These are phyloP conservation scores for Gobio gobio DNA, from an alignment of 2,113 vertebrate species.

Conservation along the genomic window DNA sequence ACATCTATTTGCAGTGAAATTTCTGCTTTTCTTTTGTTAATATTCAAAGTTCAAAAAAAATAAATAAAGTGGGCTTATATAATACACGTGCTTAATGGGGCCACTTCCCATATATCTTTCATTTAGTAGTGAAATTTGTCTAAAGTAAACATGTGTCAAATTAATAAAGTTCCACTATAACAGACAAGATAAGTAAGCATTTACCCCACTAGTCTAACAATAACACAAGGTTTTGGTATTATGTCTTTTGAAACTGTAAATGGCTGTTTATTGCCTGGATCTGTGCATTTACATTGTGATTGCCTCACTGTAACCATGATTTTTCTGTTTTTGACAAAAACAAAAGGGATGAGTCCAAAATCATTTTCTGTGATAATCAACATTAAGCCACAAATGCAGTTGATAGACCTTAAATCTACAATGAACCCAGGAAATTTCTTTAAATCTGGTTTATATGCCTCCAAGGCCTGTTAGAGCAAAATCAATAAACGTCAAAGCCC, in stretches of 20 bases:
- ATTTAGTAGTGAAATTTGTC: too few species aligned
- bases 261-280: not conserved
- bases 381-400: not conserved
- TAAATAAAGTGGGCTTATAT: too few species aligned
- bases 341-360: not conserved
- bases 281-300: not conserved
- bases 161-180: too few species aligned
- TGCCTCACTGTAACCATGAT: not conserved
- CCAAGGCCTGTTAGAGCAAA: conserved; percentile 6
- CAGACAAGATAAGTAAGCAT: too few species aligned
- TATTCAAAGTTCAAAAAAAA: too few species aligned
- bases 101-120: too few species aligned
- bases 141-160: too few species aligned
- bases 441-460: conserved; percentile 29
- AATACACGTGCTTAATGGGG: too few species aligned
- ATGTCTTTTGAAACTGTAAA: not conserved
- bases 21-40: too few species aligned
- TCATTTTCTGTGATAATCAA: not conserved
- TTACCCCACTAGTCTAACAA: too few species aligned
- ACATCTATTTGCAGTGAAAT: too few species aligned
- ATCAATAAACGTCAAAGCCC: not conserved
- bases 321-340: not conserved
- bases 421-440: not conserved
- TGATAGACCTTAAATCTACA: not conserved
- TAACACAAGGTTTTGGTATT: too few species aligned